Conservation (phyloP, 2,888 invertebrate species). For the Nomada fabriciana region DNA sequence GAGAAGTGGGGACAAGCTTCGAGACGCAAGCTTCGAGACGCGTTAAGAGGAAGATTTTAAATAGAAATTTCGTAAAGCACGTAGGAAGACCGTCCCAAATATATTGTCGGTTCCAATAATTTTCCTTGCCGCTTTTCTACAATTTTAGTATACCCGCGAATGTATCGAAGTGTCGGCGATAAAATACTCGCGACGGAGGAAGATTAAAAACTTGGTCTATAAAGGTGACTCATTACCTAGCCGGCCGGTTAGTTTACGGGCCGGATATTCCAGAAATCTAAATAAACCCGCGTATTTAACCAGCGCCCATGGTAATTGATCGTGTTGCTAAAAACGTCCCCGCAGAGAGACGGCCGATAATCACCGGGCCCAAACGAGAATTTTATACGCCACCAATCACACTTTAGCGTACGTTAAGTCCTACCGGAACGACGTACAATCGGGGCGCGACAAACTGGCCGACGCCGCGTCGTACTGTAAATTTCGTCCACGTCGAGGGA, state of each 20-base stretch:
- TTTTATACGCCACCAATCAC: conserved; percentile 37
- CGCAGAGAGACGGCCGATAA: conserved; percentile 33
- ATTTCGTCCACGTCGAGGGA: not conserved
- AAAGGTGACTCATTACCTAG: conserved; percentile 50
- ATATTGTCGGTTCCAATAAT: too few relatives aligned
- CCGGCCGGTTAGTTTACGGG: conserved; percentile 21
- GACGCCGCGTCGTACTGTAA: not conserved
- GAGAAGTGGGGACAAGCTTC: conserved; percentile 35
- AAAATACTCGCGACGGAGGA: conserved; percentile 21
- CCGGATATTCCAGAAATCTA: conserved; percentile 44
- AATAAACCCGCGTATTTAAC: conserved; percentile 43
- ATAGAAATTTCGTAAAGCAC: too few relatives aligned
- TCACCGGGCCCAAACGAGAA: conserved; percentile 20
- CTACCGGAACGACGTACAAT: conserved; percentile 10
- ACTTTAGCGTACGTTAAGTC: conserved; percentile 33
- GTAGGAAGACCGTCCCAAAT: too few relatives aligned
- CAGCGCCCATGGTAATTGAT: conserved; percentile 39
- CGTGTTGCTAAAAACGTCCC: conserved; percentile 37
- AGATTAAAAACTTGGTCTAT: conserved; percentile 44
- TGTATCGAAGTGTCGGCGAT: conserved; percentile 8
- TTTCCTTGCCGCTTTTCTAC: too few relatives aligned
- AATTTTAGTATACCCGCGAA: not conserved
- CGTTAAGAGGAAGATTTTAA: conserved; percentile 46
- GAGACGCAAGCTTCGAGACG: conserved; percentile 56
- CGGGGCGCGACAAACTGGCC: conserved; percentile 14